Conservation (phyloP, 2,113 vertebrate species). For the Typhlomys cinereus region DNA sequence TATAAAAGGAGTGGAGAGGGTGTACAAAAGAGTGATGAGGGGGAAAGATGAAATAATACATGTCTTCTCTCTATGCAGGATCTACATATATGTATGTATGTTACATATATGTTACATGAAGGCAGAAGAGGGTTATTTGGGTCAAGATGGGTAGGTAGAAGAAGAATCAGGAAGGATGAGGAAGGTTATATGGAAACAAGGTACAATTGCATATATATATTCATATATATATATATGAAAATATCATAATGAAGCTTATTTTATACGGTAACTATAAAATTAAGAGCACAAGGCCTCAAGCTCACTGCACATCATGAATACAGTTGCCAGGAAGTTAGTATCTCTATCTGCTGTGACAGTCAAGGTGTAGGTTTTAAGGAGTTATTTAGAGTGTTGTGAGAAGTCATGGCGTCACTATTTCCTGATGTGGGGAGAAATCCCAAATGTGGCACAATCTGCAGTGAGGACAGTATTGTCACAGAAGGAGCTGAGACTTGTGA, state of each 20-base stretch:
- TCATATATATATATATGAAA: neutral
- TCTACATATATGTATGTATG: neutral
- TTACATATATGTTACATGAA: neutral
- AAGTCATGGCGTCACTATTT: neutral
- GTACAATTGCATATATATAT: too few species aligned
- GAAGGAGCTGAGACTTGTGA: neutral
- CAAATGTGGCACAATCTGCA: neutral
- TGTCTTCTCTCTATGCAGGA: neutral
- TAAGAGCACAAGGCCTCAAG: neutral
- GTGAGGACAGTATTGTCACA: neutral
- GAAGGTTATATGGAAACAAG: too few species aligned
- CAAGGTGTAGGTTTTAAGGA: neutral
- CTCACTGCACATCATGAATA: neutral
- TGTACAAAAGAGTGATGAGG: neutral
- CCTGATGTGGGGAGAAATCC: neutral
- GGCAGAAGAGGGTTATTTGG: too few species aligned
- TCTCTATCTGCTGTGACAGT: neutral
- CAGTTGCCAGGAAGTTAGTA: neutral
- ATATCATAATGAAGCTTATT: neutral
- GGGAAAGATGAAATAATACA: neutral
- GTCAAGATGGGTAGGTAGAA: too few species aligned
- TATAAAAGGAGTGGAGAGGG: too few species aligned
- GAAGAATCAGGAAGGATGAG: too few species aligned
- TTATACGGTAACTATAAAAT: neutral
- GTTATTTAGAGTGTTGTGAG: neutral